Percentiles rank a stretch among this genome's conserved stretches.
These are phyloP conservation scores for Neoseiulus cucumeris DNA, from an alignment of 1,140 invertebrate genomes.

Conservation along the genomic window DNA sequence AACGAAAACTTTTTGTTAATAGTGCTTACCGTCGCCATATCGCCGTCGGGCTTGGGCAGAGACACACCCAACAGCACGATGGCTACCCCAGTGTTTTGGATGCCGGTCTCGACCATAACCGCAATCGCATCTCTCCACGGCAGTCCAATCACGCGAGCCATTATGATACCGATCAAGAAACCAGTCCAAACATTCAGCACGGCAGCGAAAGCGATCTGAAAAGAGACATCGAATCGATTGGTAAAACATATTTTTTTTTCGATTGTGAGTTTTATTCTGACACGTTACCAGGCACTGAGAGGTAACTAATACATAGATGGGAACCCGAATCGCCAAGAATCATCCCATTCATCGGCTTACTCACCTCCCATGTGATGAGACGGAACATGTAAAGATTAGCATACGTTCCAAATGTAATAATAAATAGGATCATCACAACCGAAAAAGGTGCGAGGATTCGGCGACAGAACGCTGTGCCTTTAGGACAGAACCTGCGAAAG, in stretches of 20 bases:
- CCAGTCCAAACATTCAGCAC: conserved; percentile 67
- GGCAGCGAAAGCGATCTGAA: conserved; percentile 55
- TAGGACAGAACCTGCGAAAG: background rate
- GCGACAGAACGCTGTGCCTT: conserved; percentile 37
- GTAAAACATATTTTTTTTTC: too few species aligned
- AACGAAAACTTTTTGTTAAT: background rate
- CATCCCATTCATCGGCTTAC: conserved; percentile 15
- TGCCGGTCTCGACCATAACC: conserved; percentile 76
- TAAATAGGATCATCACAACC: conserved; percentile 53
- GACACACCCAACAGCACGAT: conserved; percentile 50
- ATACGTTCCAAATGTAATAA: conserved; percentile 73
- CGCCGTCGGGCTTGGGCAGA: conserved; percentile 28
- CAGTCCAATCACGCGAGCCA: conserved; percentile 40
- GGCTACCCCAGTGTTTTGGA: conserved; percentile 82
- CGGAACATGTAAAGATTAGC: conserved; percentile 79
- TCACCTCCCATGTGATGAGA: conserved; percentile 57
- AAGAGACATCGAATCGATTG: background rate
- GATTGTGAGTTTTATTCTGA: too few species aligned
- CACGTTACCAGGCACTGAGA: too few species aligned
- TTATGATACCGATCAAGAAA: conserved; percentile 48
- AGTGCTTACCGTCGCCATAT: conserved; percentile 25
- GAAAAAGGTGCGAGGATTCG: conserved; percentile 68
- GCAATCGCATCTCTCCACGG: conserved; percentile 46
- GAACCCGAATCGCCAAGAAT: too few species aligned
- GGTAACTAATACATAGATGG: too few species aligned